Percentiles rank a stretch among this genome's conserved stretches.
These are phyloP conservation scores for Drosophila tristis DNA, from an alignment of 1,140 invertebrate genomes.

Conservation along the genomic window DNA sequence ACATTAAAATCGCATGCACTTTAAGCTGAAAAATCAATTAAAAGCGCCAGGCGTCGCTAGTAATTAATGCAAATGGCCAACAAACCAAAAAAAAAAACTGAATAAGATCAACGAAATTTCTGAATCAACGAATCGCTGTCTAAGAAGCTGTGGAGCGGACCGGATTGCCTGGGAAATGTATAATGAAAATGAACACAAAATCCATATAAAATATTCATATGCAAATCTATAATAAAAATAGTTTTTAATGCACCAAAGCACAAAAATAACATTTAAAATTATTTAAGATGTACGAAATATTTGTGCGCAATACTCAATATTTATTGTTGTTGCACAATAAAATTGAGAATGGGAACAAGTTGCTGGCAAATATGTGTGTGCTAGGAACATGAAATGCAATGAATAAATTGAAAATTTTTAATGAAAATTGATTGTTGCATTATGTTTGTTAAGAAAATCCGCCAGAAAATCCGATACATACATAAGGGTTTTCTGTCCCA, in stretches of 20 bases:
- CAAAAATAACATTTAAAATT: slow-evolving; percentile 17
- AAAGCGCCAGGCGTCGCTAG: slow-evolving; percentile 56
- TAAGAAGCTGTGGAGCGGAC: background rate
- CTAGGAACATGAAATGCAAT: slow-evolving; percentile 1
- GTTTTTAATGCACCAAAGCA: too few relatives aligned
- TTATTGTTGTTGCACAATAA: background rate
- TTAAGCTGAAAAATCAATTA: slow-evolving; percentile 74
- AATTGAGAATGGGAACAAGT: too few relatives aligned
- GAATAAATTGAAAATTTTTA: slow-evolving; percentile 14
- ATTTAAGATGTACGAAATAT: slow-evolving; percentile 8
- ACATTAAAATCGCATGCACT: slow-evolving; percentile 64
- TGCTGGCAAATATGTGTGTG: slow-evolving; percentile 8
- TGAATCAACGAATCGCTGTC: too few relatives aligned
- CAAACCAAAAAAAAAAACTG: slow-evolving; percentile 58
- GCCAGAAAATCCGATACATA: background rate
- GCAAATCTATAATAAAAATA: slow-evolving; percentile 49
- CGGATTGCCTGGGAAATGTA: slow-evolving; percentile 35
- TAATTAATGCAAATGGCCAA: slow-evolving; percentile 71
- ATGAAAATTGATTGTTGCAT: too few relatives aligned
- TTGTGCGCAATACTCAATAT: background rate
- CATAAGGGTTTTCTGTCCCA: background rate
- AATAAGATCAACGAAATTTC: background rate
- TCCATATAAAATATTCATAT: background rate
- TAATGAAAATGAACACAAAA: slow-evolving; percentile 46
- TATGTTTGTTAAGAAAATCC: too few relatives aligned